Evolutionary conservation across 2,113 vertebrate species (phyloP).

Genomic region (Cyanoliseus patagonus): DNA sequence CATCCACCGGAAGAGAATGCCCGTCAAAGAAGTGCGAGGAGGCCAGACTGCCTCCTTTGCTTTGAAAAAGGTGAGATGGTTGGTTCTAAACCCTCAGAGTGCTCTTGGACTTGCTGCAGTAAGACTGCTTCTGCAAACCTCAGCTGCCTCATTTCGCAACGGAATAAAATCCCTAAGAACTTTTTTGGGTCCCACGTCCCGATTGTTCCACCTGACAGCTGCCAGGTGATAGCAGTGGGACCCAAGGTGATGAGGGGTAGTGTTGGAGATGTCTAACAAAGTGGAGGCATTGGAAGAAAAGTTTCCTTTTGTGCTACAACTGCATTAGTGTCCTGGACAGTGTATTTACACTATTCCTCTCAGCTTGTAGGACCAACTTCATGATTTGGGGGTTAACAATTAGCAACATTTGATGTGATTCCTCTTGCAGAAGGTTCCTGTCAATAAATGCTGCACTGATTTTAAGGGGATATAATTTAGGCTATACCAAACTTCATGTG

Average conservation of each 20-base stretch:
- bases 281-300: not conserved
- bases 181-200: not conserved
- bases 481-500: not conserved
- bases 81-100: not conserved
- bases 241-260: not conserved
- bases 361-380: not conserved
- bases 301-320: not conserved
- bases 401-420: not conserved
- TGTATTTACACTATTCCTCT: not conserved
- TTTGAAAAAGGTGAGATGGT: conserved; percentile 88
- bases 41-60: conserved; percentile 98
- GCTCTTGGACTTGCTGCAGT: not conserved
- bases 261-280: not conserved
- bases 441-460: not conserved
- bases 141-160: not conserved
- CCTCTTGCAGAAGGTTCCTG: not conserved
- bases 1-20: conserved; percentile 98
- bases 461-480: not conserved
- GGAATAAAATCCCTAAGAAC: not conserved
- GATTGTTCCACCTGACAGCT: not conserved
- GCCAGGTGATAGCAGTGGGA: not conserved
- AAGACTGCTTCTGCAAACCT: not conserved
- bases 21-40: conserved; percentile 94
- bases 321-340: not conserved
- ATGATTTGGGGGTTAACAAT: not conserved